These are phyloP conservation scores for Vicugna pacos DNA, from an alignment of 2,113 vertebrate species.

Conservation along the genomic window DNA sequence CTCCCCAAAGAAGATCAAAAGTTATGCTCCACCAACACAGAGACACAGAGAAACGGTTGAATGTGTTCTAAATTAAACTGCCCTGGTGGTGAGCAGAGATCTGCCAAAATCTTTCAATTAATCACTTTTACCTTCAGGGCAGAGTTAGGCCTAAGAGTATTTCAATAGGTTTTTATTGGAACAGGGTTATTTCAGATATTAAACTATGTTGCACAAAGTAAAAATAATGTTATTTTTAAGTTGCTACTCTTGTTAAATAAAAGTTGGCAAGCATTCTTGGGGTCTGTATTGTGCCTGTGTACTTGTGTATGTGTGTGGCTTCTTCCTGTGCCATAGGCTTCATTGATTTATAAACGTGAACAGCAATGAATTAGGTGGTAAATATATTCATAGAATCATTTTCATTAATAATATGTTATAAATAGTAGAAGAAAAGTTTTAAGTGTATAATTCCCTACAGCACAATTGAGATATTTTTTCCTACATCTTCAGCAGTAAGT, in stretches of 20 bases:
- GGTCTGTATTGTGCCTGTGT: conserved; percentile 82
- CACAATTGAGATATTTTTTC: conserved; percentile 84
- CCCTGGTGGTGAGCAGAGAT: conserved; percentile 73
- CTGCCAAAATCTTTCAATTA: conserved; percentile 81
- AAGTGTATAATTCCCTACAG: conserved; percentile 85
- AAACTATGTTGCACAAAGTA: conserved; percentile 77
- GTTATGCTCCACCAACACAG: conserved; percentile 75
- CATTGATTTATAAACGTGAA: conserved; percentile 84
- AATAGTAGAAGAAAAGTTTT: conserved; percentile 87
- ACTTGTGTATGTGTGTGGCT: conserved; percentile 81
- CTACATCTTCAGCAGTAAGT: conserved; percentile 89
- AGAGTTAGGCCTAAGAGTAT: conserved; percentile 74
- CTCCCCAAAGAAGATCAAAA: conserved; percentile 75
- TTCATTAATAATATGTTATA: conserved; percentile 88
- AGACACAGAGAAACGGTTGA: conserved; percentile 80
- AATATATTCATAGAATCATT: conserved; percentile 87
- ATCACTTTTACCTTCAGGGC: conserved; percentile 77
- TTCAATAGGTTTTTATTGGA: conserved; percentile 83
- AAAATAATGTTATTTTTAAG: conserved; percentile 83
- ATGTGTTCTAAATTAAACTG: conserved; percentile 84
- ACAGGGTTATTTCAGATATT: conserved; percentile 83
- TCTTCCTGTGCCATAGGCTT: conserved; percentile 80
- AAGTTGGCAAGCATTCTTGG: conserved; percentile 73
- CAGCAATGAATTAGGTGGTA: conserved; percentile 85
- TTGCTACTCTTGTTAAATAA: conserved; percentile 82